Evolutionary conservation across 2,797 vertebrate species (phyloP).

Genomic region (Philypnodon macrostomus): DNA sequence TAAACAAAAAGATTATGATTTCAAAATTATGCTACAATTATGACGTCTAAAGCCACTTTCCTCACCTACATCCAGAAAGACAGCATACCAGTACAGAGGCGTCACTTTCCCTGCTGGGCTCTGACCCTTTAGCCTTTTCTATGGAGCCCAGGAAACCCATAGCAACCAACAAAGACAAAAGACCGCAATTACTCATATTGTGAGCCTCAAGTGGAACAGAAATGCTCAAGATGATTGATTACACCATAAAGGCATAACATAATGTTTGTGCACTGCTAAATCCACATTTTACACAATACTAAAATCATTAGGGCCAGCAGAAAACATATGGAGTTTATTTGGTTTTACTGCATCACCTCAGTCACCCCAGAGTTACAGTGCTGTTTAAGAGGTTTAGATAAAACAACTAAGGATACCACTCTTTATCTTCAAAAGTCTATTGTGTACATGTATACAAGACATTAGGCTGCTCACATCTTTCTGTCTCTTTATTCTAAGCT

Average conservation of each 20-base stretch:
- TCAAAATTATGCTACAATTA: constrained; percentile 1
- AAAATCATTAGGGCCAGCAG: no score
- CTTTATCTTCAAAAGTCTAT: no score
- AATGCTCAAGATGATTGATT: constrained; percentile 55
- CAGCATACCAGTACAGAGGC: constrained; percentile 50
- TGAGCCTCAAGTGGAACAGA: constrained; percentile 56
- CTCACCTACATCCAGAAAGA: constrained; percentile 32
- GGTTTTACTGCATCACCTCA: no score
- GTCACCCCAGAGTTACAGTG: no score
- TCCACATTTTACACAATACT: no score
- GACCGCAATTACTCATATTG: constrained; percentile 67
- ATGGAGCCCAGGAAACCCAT: constrained; percentile 53
- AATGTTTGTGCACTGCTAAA: constrained; percentile 25
- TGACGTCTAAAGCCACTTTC: not conserved
- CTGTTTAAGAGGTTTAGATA: no score
- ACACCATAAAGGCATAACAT: constrained; percentile 43
- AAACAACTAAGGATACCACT: no score
- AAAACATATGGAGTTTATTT: no score
- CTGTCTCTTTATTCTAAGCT: no score
- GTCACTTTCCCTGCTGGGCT: constrained; percentile 52
- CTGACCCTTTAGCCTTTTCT: constrained; percentile 58
- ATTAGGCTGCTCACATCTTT: no score
- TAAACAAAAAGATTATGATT: not conserved
- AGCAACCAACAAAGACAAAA: constrained; percentile 67
- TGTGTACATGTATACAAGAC: no score